These are phyloP conservation scores for Cydia amplana DNA, from an alignment of 1,140 invertebrate genomes.

Conservation along the genomic window DNA sequence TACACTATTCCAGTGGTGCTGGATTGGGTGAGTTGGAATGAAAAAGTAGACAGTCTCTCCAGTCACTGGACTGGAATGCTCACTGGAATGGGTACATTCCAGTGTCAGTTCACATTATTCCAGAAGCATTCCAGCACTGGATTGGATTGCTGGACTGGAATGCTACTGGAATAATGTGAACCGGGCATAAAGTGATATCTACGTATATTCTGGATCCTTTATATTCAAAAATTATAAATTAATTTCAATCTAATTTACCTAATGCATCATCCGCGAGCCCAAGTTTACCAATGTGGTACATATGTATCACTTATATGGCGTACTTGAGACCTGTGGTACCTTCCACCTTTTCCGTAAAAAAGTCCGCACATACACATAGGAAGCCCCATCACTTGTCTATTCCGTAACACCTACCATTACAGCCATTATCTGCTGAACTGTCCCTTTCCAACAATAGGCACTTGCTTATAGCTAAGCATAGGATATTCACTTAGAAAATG, in stretches of 20 bases:
- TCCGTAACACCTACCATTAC: neutral
- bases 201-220: neutral
- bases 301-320: neutral
- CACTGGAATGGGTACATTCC: no score
- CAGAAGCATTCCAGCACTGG: no score
- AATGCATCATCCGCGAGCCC: neutral
- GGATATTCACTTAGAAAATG: neutral
- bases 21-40: no score
- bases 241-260: neutral
- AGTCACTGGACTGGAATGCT: no score
- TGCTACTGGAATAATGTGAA: no score
- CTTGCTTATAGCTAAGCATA: neutral
- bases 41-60: no score
- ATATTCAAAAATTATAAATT: neutral
- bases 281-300: neutral
- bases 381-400: conserved; percentile 15
- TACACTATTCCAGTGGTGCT: no score
- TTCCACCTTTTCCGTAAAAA: neutral
- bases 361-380: neutral
- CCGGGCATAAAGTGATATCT: conserved; percentile 9
- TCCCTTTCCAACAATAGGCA: neutral
- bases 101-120: no score
- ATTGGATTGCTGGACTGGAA: no score
- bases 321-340: neutral
- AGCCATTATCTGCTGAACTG: neutral